A percentile compares a stretch with the other conserved stretches of the same genome.
These are phyloP conservation scores for Hylomyscus alleni DNA, from an alignment of 2,797 vertebrate genomes.

Conservation along the genomic window DNA sequence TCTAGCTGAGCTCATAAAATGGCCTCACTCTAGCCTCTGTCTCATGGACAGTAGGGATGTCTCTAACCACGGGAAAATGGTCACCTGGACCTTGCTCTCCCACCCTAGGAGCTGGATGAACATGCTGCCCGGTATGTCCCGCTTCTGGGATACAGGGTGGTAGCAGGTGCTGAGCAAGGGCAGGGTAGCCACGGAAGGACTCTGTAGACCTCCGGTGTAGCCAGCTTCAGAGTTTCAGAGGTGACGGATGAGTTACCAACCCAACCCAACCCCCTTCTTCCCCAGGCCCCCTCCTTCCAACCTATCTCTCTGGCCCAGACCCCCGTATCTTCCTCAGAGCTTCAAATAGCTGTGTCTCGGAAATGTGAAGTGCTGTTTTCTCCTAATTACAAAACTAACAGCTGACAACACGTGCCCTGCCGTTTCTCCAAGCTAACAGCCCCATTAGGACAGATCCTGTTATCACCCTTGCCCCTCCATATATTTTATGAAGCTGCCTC, in stretches of 20 bases:
- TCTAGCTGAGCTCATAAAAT: background rate
- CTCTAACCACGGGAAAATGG: rapidly evolving
- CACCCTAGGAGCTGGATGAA: background rate
- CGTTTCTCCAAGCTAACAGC: conserved; percentile 50
- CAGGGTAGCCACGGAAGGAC: background rate
- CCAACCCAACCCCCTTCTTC: background rate
- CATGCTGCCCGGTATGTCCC: background rate
- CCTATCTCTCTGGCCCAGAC: conserved; percentile 51
- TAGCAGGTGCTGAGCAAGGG: background rate
- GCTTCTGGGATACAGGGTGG: background rate
- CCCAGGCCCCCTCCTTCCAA: background rate
- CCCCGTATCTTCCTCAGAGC: background rate
- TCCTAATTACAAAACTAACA: conserved; percentile 65
- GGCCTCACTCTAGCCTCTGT: background rate
- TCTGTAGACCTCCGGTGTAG: background rate
- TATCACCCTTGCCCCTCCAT: conserved; percentile 45
- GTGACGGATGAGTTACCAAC: conserved; percentile 1
- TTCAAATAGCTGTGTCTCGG: conserved; percentile 24
- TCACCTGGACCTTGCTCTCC: background rate
- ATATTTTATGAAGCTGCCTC: conserved; percentile 58
- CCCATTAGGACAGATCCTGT: conserved; percentile 44
- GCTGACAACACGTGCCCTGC: conserved; percentile 7
- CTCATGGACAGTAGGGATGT: background rate
- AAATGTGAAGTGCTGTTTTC: background rate
- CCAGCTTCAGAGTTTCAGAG: conserved; percentile 28